Percentiles rank a stretch among this genome's conserved stretches.
Evolutionary conservation across 2,888 invertebrate species (phyloP).

Genomic region (Thymelicus sylvestris): DNA sequence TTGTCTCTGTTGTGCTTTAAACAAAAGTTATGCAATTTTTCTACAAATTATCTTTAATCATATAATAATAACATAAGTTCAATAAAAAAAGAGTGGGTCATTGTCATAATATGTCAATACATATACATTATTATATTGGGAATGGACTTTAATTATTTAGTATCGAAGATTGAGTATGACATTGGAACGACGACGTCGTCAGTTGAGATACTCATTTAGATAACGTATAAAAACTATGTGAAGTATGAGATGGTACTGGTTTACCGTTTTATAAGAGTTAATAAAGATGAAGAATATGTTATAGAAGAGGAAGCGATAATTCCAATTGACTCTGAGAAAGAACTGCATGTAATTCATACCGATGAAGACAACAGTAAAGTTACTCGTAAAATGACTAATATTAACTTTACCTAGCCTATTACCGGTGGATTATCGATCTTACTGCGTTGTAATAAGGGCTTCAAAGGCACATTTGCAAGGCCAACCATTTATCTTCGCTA

Average conservation of each 20-base stretch:
- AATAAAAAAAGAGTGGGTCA: not conserved
- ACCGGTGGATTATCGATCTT: constrained; percentile 37
- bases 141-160: not conserved
- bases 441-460: constrained; percentile 35
- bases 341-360: constrained; percentile 52
- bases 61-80: not conserved
- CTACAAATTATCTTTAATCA: no score
- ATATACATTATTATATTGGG: not conserved
- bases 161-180: constrained; percentile 5
- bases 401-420: constrained; percentile 58
- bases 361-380: constrained; percentile 64
- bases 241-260: not conserved
- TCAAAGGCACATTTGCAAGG: constrained; percentile 44
- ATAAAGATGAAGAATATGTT: constrained; percentile 39
- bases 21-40: no score
- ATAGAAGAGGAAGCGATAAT: constrained; percentile 42
- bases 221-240: constrained; percentile 2
- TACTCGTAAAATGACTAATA: constrained; percentile 75
- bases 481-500: constrained; percentile 74
- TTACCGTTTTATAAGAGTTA: constrained; percentile 39
- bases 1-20: no score
- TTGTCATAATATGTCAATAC: not conserved
- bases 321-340: constrained; percentile 44
- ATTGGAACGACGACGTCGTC: not conserved
- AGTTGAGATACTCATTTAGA: not conserved